Conservation (phyloP, 2,113 vertebrate species). For the Oophaga pumilio region DNA sequence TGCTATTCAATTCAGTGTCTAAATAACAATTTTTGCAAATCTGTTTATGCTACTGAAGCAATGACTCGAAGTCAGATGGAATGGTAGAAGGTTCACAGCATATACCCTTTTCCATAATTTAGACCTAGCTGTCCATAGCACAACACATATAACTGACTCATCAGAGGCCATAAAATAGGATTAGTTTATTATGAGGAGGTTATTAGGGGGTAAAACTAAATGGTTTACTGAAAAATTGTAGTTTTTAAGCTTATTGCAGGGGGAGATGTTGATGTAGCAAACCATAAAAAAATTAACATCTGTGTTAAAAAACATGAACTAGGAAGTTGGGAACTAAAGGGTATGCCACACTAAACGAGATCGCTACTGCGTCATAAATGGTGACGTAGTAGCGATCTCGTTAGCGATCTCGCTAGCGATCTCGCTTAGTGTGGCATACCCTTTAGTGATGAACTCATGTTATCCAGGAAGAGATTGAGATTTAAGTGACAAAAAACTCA, state of each 20-base stretch:
- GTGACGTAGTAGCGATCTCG: too few relatives aligned
- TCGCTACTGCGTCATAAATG: too few relatives aligned
- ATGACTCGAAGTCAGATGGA: not conserved
- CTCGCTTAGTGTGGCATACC: too few relatives aligned
- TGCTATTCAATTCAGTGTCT: not conserved
- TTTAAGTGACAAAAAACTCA: not conserved
- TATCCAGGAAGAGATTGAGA: not conserved
- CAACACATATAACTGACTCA: not conserved
- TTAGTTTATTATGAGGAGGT: not conserved
- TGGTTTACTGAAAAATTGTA: not conserved
- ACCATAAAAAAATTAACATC: not conserved
- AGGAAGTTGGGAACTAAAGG: not conserved
- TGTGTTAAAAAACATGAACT: not conserved
- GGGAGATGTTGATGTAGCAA: not conserved
- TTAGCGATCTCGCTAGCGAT: too few relatives aligned
- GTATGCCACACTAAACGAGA: too few relatives aligned
- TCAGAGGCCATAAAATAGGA: not conserved
- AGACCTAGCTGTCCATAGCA: not conserved
- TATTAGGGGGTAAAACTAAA: not conserved
- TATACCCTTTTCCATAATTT: not conserved
- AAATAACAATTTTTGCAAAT: not conserved
- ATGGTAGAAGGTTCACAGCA: too few relatives aligned
- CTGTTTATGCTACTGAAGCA: not conserved
- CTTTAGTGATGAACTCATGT: too few relatives aligned
- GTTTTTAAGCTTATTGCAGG: not conserved